Conservation (phyloP, 2,888 invertebrate species). For the Mycogona germanica region DNA sequence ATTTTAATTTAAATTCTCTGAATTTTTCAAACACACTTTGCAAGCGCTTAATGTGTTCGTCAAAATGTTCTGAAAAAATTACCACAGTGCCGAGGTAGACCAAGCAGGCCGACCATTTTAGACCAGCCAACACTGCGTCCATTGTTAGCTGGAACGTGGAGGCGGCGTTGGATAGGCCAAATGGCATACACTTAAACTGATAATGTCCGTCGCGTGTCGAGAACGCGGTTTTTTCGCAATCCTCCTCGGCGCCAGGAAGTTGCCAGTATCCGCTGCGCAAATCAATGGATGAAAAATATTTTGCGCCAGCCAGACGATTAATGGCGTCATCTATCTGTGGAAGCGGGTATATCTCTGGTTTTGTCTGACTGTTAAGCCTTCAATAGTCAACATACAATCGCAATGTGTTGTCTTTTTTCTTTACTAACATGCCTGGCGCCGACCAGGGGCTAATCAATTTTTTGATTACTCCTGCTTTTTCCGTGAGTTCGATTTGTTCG, state of each 20-base stretch:
- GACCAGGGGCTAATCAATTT: no score
- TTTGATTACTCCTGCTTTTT: no score
- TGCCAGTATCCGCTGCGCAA: neutral
- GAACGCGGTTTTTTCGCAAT: neutral
- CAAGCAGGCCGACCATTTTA: neutral
- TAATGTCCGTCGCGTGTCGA: neutral
- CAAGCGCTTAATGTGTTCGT: no score
- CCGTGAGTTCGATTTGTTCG: no score
- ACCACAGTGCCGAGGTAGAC: neutral
- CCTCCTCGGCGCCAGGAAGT: neutral
- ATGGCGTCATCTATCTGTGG: neutral
- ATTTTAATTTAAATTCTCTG: neutral
- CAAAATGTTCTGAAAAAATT: no score
- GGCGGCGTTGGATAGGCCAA: neutral
- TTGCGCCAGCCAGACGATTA: neutral
- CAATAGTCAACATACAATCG: neutral
- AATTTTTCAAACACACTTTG: neutral
- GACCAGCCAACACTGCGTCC: neutral
- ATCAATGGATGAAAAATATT: neutral
- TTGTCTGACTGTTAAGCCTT: neutral
- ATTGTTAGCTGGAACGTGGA: neutral
- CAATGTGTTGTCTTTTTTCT: neutral
- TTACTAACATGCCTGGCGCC: no score
- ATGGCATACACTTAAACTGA: neutral
- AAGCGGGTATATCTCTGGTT: neutral